Evolutionary conservation across 2,113 vertebrate species (phyloP).

Genomic region (Pelvicachromis taeniatus): DNA sequence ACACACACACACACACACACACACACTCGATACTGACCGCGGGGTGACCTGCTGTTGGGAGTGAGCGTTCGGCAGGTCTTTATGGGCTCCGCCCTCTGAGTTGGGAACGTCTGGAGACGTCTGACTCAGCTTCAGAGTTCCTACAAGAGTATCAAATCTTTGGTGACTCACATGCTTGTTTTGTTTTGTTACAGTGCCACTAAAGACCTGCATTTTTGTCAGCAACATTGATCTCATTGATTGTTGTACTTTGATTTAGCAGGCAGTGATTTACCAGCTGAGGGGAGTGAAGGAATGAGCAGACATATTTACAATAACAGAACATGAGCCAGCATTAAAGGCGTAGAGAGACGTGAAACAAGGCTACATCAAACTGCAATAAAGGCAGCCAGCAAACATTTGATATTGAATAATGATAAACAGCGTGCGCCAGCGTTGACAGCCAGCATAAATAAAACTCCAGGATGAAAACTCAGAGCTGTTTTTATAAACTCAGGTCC

Average conservation of each 20-base stretch:
- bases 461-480: not conserved
- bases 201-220: not conserved
- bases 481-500: not conserved
- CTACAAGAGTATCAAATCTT: conserved; percentile 20
- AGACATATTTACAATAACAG: conserved; percentile 1
- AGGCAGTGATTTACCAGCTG: conserved; percentile 13
- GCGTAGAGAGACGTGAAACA: not conserved
- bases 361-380: not conserved
- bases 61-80: conserved; percentile 82
- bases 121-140: conserved; percentile 84
- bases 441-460: not conserved
- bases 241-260: conserved; percentile 24
- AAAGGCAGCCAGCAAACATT: conserved; percentile 3
- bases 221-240: conserved; percentile 31
- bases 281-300: not conserved
- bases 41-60: conserved; percentile 85
- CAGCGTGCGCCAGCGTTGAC: not conserved
- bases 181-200: not conserved
- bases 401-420: conserved; percentile 9
- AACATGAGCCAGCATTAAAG: not conserved
- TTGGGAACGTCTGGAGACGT: conserved; percentile 85
- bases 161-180: not conserved
- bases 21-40: conserved; percentile 55
- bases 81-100: conserved; percentile 64
- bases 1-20: not conserved